Evolutionary conservation across 2,888 invertebrate genomes (phyloP), one percentile per base, ranked within the genome.

Genomic region (Tuberolachnus salignus): DNA sequence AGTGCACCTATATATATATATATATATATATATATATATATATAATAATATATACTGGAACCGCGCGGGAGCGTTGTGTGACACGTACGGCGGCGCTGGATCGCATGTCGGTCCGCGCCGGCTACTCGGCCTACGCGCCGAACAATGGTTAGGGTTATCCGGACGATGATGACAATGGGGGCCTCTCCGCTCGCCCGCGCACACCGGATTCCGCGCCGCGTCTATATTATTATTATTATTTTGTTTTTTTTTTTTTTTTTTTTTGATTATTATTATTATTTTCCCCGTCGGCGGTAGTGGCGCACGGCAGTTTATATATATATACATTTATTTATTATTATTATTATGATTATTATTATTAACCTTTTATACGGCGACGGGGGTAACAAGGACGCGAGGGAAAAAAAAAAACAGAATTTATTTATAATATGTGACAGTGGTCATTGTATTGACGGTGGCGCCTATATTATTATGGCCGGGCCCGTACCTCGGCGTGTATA

Each of bases 361-460:
- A 75, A 67, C 75, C 67, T 75, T 75, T 75, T 67, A 66, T 75
- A 49, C 34, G 34, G 10, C 66, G 66, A 23, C 75, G 46, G 57
- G 44, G 66, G 51, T 61, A 51, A 49, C 59, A 34, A 75, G n/a
- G n/a, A n/a, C n/a, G n/a, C n/a, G n/a, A n/a, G n/a, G n/a, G n/a
- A n/a, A n/a, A n/a, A n/a, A n/a, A n/a, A n/a, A n/a, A n/a, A n/a
- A n/a, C n/a, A n/a, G n/a, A n/a, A n/a, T n/a, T n/a, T n/a, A n/a
- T n/a, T 34, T 6, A 6, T 67, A 75, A 67, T 75, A 75, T 75
- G 75, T 75, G 75, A 75, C 75, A 75, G 75, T 69, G 78, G 78
- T 78, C 78, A 78, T 78, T 78, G 78, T 78, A 34, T 34, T 69
- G 78, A 69, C 78, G 78, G 69, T 78, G 78, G 78, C 78, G 78